phyloP scores from a whole-genome alignment of 1,140 invertebrate genomes.

The Drosophila teissieri region DNA sequence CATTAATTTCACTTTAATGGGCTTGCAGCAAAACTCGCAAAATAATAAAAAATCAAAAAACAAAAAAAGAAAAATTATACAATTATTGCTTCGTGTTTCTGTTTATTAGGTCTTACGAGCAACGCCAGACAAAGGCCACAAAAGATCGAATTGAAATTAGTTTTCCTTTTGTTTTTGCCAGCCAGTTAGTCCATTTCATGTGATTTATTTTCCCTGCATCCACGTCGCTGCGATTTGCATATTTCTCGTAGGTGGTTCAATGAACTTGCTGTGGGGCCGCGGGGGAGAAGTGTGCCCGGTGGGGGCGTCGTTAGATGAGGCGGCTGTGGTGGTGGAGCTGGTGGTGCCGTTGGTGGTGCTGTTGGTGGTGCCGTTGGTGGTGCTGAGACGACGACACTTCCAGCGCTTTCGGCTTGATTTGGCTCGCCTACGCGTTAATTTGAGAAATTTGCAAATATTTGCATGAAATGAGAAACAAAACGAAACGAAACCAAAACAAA shows the following conservation, averaged over 20 bases:
- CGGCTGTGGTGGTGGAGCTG: constrained; percentile 38
- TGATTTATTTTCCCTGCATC: constrained; percentile 60
- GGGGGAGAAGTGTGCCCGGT: constrained; percentile 31
- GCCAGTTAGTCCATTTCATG: constrained; percentile 39
- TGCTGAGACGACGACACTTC: constrained; percentile 59
- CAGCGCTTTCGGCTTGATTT: constrained; percentile 55
- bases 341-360: constrained; percentile 24
- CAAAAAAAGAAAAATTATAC: constrained; percentile 13
- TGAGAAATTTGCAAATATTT: constrained; percentile 79
- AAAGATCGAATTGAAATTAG: constrained; percentile 65
- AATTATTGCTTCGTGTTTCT: constrained; percentile 35
- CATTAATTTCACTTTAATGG: constrained; percentile 65
- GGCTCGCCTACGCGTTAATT: constrained; percentile 73
- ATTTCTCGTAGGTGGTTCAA: constrained; percentile 82
- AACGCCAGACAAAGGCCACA: constrained; percentile 61
- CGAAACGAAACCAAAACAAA: constrained; percentile 49
- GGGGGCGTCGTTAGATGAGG: constrained; percentile 72
- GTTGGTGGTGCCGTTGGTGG: constrained; percentile 17
- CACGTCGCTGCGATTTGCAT: constrained; percentile 69
- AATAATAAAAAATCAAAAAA: background rate
- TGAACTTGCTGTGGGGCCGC: constrained; percentile 64
- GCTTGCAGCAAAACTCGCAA: constrained; percentile 31
- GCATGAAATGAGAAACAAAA: constrained; percentile 57
- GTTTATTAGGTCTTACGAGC: constrained; percentile 25
- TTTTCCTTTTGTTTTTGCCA: constrained; percentile 61